Evolutionary conservation across 2,113 vertebrate species (phyloP), one percentile per base, ranked within the genome.

Genomic region (Aspiorhynchus laticeps): DNA sequence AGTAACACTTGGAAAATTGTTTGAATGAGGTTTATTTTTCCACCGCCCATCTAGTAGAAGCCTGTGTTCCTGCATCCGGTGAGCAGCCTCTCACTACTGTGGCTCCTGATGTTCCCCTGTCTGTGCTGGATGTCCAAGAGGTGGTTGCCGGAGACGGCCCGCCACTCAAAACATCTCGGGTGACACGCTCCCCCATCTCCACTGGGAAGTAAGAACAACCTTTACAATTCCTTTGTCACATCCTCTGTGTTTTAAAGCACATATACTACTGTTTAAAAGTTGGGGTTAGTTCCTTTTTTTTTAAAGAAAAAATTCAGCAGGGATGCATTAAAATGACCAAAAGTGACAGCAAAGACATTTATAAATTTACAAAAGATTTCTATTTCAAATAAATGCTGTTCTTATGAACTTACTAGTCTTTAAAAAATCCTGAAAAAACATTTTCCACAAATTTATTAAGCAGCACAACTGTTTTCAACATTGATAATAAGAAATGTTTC

Each of bases 21-120:
- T 28, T 46, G 0, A 81, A 82, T 43, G 21, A 38, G 5, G 12
- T 1, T 74, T 48, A 65, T 84, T 9, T 80, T 53, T 19, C 7
- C 19, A 10, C 19, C 9, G 75, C 59, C 14, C 80, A 51, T 63
- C 26, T 28, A 19, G 31, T 89, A 94, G 95, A 92, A 77, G 77
- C 88, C 56, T 90, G 91, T 84, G 86, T 83, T 2, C n/a, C 28
- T 21, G 83, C 61, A 24, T 38, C 80, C 0, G 43, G 12, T 53
- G 87, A 85, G 65, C 75, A 73, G 67, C 24, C 84, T 2, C 82
- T 93, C 74, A 85, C 91, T 0, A 93, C 95, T 2, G 88, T 95
- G 82, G 92, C 95, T 1, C 93, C 91, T 0, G 95, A 95, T 93
- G 59, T 87, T 7, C 43, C 87, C 2, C 90, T 91, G 76, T 56